Evolutionary conservation across 2,113 vertebrate genomes (phyloP).

Genomic region (Zapus hudsonius): DNA sequence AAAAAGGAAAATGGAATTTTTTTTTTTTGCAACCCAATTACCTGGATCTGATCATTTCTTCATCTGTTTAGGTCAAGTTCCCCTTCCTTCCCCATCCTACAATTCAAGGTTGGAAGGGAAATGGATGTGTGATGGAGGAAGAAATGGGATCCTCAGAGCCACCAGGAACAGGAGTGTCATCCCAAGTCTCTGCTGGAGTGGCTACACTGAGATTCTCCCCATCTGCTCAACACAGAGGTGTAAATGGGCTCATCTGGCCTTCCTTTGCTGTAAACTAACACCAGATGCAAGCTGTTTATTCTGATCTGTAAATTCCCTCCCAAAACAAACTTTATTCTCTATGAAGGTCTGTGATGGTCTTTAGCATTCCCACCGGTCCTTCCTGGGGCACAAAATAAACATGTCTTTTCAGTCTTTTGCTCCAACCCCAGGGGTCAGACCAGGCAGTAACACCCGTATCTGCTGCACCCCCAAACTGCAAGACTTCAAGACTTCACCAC

Average conservation of each 20-base stretch:
- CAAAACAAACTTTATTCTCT: not conserved
- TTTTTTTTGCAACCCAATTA: slow-evolving; percentile 30
- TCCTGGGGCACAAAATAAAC: not conserved
- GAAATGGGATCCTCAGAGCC: not conserved
- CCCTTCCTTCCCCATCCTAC: not conserved
- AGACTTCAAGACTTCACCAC: not conserved
- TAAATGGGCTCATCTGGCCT: not conserved
- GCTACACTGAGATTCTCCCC: not conserved
- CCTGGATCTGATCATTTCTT: not conserved
- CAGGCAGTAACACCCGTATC: not conserved
- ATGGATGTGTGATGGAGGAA: not conserved
- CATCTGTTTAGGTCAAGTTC: not conserved
- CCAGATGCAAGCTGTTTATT: not conserved
- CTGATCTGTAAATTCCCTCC: not conserved
- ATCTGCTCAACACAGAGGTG: not conserved
- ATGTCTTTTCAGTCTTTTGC: not conserved
- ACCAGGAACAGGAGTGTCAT: not conserved
- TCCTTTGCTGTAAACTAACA: not conserved
- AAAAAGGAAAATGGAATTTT: not conserved
- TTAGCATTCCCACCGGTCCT: not conserved
- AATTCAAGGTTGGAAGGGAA: not conserved
- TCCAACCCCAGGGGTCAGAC: not conserved
- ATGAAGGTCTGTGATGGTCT: not conserved
- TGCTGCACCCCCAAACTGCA: not conserved
- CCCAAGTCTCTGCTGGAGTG: not conserved